Percentiles rank a stretch among this genome's conserved stretches.
These are phyloP conservation scores for Sebastes taczanowskii DNA, from an alignment of 2,797 vertebrate species.

Conservation along the genomic window DNA sequence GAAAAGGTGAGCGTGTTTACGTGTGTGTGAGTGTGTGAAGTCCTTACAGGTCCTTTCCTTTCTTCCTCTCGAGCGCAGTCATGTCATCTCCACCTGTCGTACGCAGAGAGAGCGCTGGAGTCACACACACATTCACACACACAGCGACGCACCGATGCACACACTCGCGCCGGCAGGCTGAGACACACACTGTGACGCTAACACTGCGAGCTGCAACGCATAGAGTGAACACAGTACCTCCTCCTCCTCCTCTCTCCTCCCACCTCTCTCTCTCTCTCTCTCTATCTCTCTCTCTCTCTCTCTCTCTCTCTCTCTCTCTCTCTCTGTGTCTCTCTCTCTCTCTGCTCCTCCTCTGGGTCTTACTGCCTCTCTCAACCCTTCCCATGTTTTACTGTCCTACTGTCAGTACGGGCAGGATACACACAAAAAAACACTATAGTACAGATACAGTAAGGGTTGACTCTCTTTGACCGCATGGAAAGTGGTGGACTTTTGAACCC, in stretches of 20 bases:
- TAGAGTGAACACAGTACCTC: slow-evolving; percentile 57
- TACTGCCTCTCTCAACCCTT: slow-evolving; percentile 60
- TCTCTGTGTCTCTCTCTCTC: slow-evolving; percentile 13
- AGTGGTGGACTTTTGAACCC: neutral
- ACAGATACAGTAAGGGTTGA: neutral
- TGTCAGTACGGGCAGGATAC: slow-evolving; percentile 2
- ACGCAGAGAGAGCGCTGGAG: slow-evolving; percentile 68
- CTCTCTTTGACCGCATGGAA: neutral
- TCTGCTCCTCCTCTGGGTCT: slow-evolving; percentile 73
- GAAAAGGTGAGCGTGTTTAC: slow-evolving; percentile 27
- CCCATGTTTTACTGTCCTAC: slow-evolving; percentile 15
- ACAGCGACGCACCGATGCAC: slow-evolving; percentile 50
- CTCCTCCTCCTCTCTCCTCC: slow-evolving; percentile 56
- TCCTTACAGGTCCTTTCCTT: slow-evolving; percentile 81
- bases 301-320: slow-evolving; percentile 17
- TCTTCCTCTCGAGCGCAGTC: slow-evolving; percentile 78
- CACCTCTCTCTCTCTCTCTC: slow-evolving; percentile 7
- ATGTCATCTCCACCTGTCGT: slow-evolving; percentile 81
- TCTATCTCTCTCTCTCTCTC: slow-evolving; percentile 25
- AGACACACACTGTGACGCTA: slow-evolving; percentile 66
- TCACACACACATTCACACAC: slow-evolving; percentile 69
- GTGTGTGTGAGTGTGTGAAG: slow-evolving; percentile 20
- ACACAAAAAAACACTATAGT: neutral
- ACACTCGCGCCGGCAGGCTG: slow-evolving; percentile 60
- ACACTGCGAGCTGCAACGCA: slow-evolving; percentile 59